Evolutionary conservation across 2,888 invertebrate species (phyloP).

Genomic region (Noctua janthe): DNA sequence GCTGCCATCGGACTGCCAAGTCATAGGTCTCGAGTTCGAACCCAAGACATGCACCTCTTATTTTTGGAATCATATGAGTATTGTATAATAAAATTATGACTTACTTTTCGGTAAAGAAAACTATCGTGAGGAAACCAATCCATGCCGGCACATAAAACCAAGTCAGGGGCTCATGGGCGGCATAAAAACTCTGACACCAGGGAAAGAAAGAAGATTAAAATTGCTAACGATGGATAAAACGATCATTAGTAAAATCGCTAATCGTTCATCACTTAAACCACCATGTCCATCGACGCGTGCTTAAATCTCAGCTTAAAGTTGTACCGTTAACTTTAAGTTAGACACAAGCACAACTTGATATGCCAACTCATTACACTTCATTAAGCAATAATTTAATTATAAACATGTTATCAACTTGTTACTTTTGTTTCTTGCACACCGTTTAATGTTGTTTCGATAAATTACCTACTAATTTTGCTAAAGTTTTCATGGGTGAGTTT

Average conservation of each 20-base stretch:
- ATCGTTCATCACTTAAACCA: slow-evolving; percentile 43
- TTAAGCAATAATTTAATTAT: slow-evolving; percentile 73
- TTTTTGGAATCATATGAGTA: too few species aligned
- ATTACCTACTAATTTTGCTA: not conserved
- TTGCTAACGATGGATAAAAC: not conserved
- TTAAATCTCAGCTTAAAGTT: slow-evolving; percentile 71
- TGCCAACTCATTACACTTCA: slow-evolving; percentile 73
- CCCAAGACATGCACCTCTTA: too few species aligned
- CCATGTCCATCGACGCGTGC: slow-evolving; percentile 58
- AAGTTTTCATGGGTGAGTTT: slow-evolving; percentile 12
- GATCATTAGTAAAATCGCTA: slow-evolving; percentile 16
- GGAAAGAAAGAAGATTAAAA: not conserved
- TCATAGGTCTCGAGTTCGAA: too few species aligned
- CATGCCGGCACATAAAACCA: not conserved
- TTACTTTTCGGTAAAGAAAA: too few species aligned
- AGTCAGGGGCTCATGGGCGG: too few species aligned
- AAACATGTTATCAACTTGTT: slow-evolving; percentile 38
- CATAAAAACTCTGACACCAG: too few species aligned
- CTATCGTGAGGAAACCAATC: not conserved
- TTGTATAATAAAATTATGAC: too few species aligned
- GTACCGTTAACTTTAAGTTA: slow-evolving; percentile 72
- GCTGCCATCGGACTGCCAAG: too few species aligned
- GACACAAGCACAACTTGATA: slow-evolving; percentile 60
- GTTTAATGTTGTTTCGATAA: slow-evolving; percentile 26
- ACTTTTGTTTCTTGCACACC: slow-evolving; percentile 41